A percentile compares a stretch with the other conserved stretches of the same genome.
Conservation (phyloP, 1,140 invertebrate genomes). For the Diorhabda sublineata region DNA sequence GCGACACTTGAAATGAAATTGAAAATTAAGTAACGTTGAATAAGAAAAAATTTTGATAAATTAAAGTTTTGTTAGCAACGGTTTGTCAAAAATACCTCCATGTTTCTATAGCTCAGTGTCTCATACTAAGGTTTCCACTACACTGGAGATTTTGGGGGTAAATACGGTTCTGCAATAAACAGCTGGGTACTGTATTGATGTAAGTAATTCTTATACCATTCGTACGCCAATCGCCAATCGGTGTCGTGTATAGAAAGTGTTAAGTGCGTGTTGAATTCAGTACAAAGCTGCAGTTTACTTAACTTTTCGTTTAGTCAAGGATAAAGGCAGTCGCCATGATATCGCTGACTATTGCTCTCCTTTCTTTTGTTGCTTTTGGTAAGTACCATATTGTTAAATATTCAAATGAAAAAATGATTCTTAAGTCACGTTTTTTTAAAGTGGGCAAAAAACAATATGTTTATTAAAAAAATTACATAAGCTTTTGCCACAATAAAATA, state of each 20-base stretch:
- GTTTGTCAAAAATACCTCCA: no score
- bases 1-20: no score
- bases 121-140: no score
- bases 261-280: conserved; percentile 3
- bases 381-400: conserved; percentile 17
- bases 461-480: no score
- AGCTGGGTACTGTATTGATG: not conserved
- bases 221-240: conserved; percentile 7
- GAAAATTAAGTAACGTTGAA: no score
- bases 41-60: no score
- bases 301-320: conserved; percentile 32
- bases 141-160: not conserved
- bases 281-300: conserved; percentile 14
- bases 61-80: no score
- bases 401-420: not conserved
- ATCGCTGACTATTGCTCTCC: conserved; percentile 26
- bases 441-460: no score
- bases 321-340: conserved; percentile 32
- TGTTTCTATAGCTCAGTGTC: no score
- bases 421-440: not conserved
- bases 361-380: conserved; percentile 20
- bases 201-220: conserved; percentile 4
- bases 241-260: conserved; percentile 16
- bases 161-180: not conserved
- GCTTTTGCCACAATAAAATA: no score